Conservation (phyloP, 2,888 invertebrate genomes). For the Trachelus tabidus region DNA sequence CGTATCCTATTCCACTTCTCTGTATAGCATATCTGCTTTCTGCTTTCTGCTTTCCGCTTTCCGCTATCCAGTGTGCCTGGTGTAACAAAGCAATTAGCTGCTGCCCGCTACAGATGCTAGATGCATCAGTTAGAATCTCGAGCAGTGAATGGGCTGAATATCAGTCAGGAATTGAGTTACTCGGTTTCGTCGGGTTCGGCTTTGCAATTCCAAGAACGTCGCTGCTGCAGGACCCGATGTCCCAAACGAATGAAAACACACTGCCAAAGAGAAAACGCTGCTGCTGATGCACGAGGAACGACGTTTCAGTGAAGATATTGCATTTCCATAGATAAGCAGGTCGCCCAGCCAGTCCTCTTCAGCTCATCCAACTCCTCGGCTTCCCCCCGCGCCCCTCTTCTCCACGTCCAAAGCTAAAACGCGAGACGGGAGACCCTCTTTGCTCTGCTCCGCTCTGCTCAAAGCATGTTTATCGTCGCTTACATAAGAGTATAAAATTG, state of each 20-base stretch:
- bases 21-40: background rate
- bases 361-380: background rate
- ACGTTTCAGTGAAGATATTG: conserved; percentile 14
- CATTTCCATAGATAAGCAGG: conserved; percentile 31
- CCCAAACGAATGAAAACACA: no score
- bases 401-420: background rate
- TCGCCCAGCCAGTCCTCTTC: background rate
- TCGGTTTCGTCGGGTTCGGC: no score
- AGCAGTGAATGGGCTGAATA: no score
- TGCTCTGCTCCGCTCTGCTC: conserved; percentile 12
- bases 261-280: no score
- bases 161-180: no score
- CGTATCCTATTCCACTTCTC: conserved; percentile 19
- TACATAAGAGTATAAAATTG: conserved; percentile 40
- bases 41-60: no score
- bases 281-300: background rate
- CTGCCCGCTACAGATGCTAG: no score
- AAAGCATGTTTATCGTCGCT: conserved; percentile 43
- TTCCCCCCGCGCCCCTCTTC: background rate
- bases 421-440: conserved; percentile 3
- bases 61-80: no score
- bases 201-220: no score
- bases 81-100: conserved; percentile 44
- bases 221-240: no score
- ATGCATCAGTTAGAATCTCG: no score